Percentiles rank a stretch among this genome's conserved stretches.
Conservation (phyloP, 2,113 vertebrate species). For the Panthera tigris region DNA sequence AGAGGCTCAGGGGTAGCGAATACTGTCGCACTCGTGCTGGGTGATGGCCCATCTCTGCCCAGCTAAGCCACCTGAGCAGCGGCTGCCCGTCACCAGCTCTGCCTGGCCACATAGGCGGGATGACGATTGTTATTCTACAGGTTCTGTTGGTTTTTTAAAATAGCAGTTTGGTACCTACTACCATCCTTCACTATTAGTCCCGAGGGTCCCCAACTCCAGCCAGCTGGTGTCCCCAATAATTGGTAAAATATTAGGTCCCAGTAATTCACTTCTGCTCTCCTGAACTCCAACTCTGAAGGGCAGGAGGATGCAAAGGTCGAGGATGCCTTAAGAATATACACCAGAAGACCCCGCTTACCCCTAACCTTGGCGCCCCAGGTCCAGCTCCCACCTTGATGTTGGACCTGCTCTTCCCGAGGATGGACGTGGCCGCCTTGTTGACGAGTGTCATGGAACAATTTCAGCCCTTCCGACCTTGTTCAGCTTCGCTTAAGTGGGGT, state of each 20-base stretch:
- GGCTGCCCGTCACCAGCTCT: accelerated
- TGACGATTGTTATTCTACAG: neutral
- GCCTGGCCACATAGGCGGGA: too few relatives aligned
- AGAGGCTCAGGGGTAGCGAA: neutral
- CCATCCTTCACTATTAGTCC: neutral
- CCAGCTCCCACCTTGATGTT: accelerated
- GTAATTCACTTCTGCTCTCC: neutral
- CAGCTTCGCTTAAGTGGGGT: too few relatives aligned
- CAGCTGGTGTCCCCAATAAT: neutral
- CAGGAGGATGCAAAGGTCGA: neutral
- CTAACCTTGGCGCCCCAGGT: accelerated
- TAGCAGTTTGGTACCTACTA: neutral
- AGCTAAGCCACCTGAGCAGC: neutral
- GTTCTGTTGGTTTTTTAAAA: neutral
- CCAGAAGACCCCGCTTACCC: accelerated
- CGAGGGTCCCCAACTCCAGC: neutral
- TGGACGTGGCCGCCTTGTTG: neutral
- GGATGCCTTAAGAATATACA: neutral
- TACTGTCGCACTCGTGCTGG: too few relatives aligned
- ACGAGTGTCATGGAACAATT: neutral
- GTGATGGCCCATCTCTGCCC: accelerated
- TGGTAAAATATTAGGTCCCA: neutral
- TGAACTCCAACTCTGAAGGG: neutral
- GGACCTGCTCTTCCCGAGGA: neutral
- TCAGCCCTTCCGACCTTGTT: neutral